Conservation (phyloP, 1,140 invertebrate genomes). For the Heliconius hewitsoni region DNA sequence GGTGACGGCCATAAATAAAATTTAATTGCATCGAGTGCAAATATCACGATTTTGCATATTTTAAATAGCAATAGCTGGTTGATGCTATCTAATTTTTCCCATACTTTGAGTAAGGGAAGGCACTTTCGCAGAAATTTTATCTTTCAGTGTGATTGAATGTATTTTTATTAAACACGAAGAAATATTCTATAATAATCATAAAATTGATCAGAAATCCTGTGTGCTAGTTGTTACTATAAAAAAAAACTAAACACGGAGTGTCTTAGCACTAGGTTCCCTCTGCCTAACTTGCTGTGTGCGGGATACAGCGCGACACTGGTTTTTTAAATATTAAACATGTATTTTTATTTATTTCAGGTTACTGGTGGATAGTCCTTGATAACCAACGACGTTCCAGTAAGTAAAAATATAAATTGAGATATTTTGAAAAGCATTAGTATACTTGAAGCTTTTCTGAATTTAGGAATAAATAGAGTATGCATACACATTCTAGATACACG, state of each 20-base stretch:
- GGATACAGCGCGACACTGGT: too few species aligned
- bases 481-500: too few species aligned
- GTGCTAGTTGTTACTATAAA: background rate
- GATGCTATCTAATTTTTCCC: constrained; percentile 21
- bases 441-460: too few species aligned
- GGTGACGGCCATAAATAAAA: constrained; percentile 44
- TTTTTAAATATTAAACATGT: background rate
- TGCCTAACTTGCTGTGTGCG: too few species aligned
- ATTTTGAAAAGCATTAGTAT: background rate
- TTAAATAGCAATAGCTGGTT: constrained; percentile 17
- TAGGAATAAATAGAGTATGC: too few species aligned
- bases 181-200: background rate
- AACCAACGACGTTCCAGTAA: background rate
- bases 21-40: constrained; percentile 42
- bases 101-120: background rate
- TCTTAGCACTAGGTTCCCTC: too few species aligned
- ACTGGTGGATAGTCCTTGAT: background rate
- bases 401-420: background rate
- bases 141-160: background rate
- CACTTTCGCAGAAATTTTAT: background rate
- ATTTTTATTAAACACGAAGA: background rate
- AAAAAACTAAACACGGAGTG: too few species aligned
- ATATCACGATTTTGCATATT: constrained; percentile 27
- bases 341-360: background rate
- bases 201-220: background rate